A percentile compares a stretch with the other conserved stretches of the same genome.
These are phyloP conservation scores for Streptopelia turtur DNA, from an alignment of 2,797 vertebrate species.

Conservation along the genomic window DNA sequence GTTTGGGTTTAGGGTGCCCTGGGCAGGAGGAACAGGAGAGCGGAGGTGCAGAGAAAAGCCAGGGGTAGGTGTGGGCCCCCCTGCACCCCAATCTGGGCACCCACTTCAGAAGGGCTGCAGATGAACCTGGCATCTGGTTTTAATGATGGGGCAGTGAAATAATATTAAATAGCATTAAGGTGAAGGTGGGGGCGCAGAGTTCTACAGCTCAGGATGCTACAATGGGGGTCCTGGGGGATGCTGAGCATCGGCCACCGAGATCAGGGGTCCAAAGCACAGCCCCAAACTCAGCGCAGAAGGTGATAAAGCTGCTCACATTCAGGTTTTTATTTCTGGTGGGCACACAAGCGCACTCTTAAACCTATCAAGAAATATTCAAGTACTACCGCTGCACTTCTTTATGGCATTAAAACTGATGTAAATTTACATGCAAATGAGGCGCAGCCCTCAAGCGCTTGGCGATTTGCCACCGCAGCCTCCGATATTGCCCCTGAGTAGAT, in stretches of 20 bases:
- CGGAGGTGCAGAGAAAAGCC: no score
- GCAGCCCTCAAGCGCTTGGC: conserved; percentile 11
- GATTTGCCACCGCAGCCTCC: neutral
- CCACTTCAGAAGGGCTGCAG: neutral
- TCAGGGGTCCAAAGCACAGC: neutral
- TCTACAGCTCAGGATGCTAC: no score
- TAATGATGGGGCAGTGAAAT: fast-evolving
- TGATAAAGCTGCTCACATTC: fast-evolving
- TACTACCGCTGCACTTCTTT: neutral
- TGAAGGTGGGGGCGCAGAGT: neutral
- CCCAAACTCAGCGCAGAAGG: fast-evolving
- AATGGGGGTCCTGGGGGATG: fast-evolving
- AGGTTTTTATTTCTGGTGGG: neutral
- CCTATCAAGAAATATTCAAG: neutral
- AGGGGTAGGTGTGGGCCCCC: neutral
- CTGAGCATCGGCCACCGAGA: neutral
- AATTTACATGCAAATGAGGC: conserved; percentile 16
- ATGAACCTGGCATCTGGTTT: neutral
- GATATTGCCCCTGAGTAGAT: neutral
- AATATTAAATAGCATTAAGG: neutral
- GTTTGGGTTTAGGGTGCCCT: neutral
- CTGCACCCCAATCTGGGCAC: no score
- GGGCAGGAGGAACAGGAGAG: neutral
- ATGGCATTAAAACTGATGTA: neutral
- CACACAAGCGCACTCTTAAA: neutral